Conservation (phyloP, 2,888 invertebrate species). For the Microctonus brassicae region DNA sequence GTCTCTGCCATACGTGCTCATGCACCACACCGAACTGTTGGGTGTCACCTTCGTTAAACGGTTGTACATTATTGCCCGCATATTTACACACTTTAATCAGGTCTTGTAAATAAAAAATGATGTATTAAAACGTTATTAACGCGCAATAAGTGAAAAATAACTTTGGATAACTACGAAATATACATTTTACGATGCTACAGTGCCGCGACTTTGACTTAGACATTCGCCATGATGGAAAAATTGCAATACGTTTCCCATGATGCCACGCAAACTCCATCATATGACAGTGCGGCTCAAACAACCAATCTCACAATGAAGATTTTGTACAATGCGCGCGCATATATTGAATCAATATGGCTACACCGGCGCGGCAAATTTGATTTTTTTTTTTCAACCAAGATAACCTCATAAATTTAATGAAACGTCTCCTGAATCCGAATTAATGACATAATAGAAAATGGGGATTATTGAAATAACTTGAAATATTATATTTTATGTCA, state of each 20-base stretch:
- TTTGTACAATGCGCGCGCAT: conserved; percentile 43
- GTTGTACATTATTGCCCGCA: conserved; percentile 45
- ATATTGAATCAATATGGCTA: conserved; percentile 31
- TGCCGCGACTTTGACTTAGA: conserved; percentile 66
- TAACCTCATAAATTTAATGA: not conserved
- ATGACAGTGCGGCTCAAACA: conserved; percentile 57
- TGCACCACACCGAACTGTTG: conserved; percentile 58
- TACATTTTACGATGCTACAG: conserved; percentile 62
- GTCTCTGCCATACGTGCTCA: conserved; percentile 64
- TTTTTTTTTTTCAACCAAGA: conserved; percentile 1
- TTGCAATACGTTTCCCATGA: conserved; percentile 61
- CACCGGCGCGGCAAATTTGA: conserved; percentile 47
- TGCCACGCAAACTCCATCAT: conserved; percentile 62
- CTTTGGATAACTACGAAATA: conserved; percentile 54
- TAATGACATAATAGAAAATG: too few relatives aligned
- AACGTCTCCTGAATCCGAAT: not conserved
- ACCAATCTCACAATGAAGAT: conserved; percentile 53
- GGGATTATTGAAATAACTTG: not conserved
- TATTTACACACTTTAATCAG: conserved; percentile 13
- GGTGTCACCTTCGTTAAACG: conserved; percentile 63
- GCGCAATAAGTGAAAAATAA: conserved; percentile 42
- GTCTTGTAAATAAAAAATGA: conserved; percentile 29
- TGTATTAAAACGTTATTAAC: conserved; percentile 49
- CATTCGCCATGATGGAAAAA: conserved; percentile 67
- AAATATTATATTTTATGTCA: conserved; percentile 44